phyloP scores from a whole-genome alignment of 2,113 vertebrate genomes.

The Craseonycteris thonglongyai region DNA sequence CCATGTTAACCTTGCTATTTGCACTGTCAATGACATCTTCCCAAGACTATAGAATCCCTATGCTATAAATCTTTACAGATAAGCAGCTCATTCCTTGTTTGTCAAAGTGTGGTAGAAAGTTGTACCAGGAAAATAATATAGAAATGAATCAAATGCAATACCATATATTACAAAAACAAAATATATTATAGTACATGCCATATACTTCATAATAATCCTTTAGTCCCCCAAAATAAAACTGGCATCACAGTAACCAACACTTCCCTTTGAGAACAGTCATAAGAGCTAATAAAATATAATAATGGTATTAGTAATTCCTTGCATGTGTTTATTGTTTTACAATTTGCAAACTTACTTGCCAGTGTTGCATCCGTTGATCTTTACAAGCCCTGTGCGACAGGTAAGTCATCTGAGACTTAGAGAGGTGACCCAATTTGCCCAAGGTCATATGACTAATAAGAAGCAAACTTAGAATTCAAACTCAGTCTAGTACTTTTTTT shows the following conservation, averaged over 20 bases:
- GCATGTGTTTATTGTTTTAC: neutral
- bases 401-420: neutral
- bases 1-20: constrained; percentile 84
- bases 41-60: constrained; percentile 75
- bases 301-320: constrained; percentile 9
- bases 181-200: constrained; percentile 28
- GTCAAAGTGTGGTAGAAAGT: constrained; percentile 74
- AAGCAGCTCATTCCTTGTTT: constrained; percentile 81
- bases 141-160: constrained; percentile 74
- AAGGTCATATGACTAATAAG: constrained; percentile 13
- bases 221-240: constrained; percentile 39
- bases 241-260: constrained; percentile 9
- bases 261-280: neutral
- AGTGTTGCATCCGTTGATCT: neutral
- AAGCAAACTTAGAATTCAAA: constrained; percentile 14
- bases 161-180: constrained; percentile 55
- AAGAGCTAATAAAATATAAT: constrained; percentile 20
- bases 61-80: constrained; percentile 82
- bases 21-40: constrained; percentile 80
- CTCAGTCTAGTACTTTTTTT: neutral
- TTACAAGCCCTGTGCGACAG: neutral
- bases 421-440: neutral
- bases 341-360: neutral
- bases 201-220: constrained; percentile 50
- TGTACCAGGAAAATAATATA: constrained; percentile 76